A percentile compares a stretch with the other conserved stretches of the same genome.
Evolutionary conservation across 2,113 vertebrate species (phyloP).

Genomic region (Nesospiza acunhae): DNA sequence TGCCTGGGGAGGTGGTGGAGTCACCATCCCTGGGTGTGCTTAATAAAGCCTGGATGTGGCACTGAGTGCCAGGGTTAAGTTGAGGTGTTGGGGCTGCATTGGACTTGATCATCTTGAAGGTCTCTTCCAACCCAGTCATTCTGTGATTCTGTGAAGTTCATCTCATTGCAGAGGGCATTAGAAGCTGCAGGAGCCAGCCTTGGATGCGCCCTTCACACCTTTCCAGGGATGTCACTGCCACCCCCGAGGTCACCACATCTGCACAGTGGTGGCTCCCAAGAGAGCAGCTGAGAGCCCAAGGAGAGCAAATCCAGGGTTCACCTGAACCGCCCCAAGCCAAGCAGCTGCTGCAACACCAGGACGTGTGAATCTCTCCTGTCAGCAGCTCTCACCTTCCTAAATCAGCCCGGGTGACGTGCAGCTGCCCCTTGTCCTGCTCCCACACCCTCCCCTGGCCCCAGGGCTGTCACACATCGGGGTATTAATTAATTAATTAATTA

Average conservation of each 20-base stretch:
- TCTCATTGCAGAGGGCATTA: fast-evolving
- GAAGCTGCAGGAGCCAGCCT: fast-evolving
- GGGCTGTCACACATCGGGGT: background rate
- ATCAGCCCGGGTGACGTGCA: fast-evolving
- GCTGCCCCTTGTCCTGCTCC: background rate
- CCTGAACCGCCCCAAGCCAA: background rate
- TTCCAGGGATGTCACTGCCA: fast-evolving
- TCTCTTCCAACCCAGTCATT: background rate
- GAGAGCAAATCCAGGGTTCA: background rate
- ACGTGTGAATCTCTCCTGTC: background rate
- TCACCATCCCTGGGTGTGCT: background rate
- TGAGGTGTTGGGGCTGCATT: background rate
- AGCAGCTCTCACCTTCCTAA: background rate
- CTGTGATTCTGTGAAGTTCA: background rate
- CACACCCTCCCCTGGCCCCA: background rate
- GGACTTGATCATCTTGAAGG: background rate
- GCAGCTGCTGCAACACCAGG: background rate
- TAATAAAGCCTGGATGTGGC: background rate
- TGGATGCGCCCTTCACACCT: fast-evolving
- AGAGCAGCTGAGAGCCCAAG: background rate
- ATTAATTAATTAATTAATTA: background rate
- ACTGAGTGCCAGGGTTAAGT: background rate
- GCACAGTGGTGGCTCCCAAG: background rate
- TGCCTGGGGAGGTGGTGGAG: background rate
- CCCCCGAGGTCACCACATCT: background rate